Evolutionary conservation across 2,797 vertebrate species (phyloP), one percentile per base, ranked within the genome.

Genomic region (Phataginus tetradactyla): DNA sequence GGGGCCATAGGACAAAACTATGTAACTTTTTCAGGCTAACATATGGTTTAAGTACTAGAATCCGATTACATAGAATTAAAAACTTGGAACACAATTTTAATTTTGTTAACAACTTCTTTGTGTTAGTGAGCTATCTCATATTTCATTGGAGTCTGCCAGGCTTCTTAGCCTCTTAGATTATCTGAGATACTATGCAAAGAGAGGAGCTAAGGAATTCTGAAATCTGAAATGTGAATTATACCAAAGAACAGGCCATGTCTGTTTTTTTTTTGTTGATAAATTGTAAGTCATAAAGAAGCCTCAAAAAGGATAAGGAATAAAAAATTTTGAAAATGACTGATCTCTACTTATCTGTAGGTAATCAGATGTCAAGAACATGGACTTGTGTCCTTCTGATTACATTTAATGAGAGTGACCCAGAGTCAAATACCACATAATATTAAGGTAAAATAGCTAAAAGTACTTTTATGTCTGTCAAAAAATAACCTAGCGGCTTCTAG

Each of bases 391-490:
- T 63, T 88, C 37, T 90, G 72, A 2, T 93, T 86, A 85, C 13
- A 32, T 80, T 83, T 86, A 90, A 45, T 34, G 14, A 90, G 13
- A 79, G 59, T 61, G 39, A 34, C 59, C 53, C 59, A 86, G 78
- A 86, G 53, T 59, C n/a, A 83, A 90, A 74, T 42, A 83, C 13
- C 39, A 57, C 3, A 74, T 32, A 85, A 94, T 61, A 59, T 81
- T 96, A 90, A 68, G 25, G 71, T n/a, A 77, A 92, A 96, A 69
- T 72, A 55, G 20, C 45, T 80, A 55, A 80, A 95, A 78, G 34
- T 53, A 88, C 55, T 94, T 93, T 96, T 81, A 27, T 85, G 59
- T 79, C 25, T 83, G 78, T 87, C 59, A 57, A 23, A 93, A 89
- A 77, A 49, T 49, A 91, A 64, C 49, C 64, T 94, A 45, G 75